A percentile compares a stretch with the other conserved stretches of the same genome.
These are phyloP conservation scores for Hippolais icterina DNA, from an alignment of 2,113 vertebrate genomes.

Conservation along the genomic window DNA sequence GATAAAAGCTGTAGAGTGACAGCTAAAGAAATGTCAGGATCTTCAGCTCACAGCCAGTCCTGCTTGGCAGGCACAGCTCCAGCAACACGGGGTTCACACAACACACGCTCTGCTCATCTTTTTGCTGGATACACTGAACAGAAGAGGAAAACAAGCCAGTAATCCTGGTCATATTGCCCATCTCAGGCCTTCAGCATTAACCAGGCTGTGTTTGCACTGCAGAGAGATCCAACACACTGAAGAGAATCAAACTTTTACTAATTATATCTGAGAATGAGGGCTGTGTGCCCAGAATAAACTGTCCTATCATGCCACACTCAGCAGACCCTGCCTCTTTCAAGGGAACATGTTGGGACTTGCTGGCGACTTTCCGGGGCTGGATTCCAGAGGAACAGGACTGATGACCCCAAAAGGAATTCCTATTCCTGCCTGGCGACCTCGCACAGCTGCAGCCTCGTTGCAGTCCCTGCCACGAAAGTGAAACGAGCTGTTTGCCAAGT, in stretches of 20 bases:
- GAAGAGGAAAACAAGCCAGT: neutral
- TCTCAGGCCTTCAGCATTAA: neutral
- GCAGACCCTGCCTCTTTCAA: conserved; percentile 54
- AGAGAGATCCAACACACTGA: neutral
- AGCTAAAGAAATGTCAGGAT: neutral
- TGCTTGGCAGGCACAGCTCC: neutral
- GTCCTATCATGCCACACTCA: conserved; percentile 42
- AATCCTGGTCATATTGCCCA: neutral
- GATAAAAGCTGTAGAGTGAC: neutral
- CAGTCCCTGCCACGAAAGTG: neutral
- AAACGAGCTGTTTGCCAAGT: neutral
- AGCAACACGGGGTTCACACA: neutral
- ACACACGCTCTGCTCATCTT: neutral
- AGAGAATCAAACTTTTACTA: conserved; percentile 43
- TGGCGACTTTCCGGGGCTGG: neutral
- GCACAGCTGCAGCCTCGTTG: fast-evolving
- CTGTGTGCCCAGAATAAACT: conserved; percentile 58
- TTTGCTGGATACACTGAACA: neutral
- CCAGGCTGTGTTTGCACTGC: neutral
- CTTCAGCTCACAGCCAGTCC: neutral
- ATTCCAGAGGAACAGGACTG: conserved; percentile 54
- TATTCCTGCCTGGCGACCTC: neutral
- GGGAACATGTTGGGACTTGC: conserved; percentile 43
- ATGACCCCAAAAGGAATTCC: conserved; percentile 57
- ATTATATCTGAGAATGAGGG: conserved; percentile 29